A percentile compares a stretch with the other conserved stretches of the same genome.
Evolutionary conservation across 2,888 invertebrate genomes (phyloP).

Genomic region (Spodoptera exigua): DNA sequence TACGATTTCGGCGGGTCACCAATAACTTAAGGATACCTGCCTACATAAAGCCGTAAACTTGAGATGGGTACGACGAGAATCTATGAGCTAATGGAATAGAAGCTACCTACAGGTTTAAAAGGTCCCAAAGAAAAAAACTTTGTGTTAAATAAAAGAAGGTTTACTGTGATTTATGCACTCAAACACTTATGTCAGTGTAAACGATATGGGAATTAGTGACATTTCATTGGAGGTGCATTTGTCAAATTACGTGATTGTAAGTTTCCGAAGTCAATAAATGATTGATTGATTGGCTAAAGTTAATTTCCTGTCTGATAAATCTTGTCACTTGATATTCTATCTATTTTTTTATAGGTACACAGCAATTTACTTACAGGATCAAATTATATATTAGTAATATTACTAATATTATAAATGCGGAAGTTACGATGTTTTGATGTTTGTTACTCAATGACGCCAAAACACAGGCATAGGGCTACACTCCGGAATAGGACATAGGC

Average conservation of each 20-base stretch:
- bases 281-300: slow-evolving; percentile 1
- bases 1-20: slow-evolving; percentile 8
- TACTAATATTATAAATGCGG: too few relatives aligned
- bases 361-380: too few relatives aligned
- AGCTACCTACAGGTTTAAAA: slow-evolving; percentile 5
- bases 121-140: neutral
- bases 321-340: neutral
- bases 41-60: slow-evolving; percentile 6
- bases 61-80: slow-evolving; percentile 17
- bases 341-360: too few relatives aligned
- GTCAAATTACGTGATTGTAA: slow-evolving; percentile 8
- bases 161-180: too few relatives aligned
- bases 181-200: neutral
- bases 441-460: too few relatives aligned
- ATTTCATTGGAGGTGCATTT: neutral
- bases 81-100: slow-evolving; percentile 13
- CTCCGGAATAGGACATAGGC: too few relatives aligned
- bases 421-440: too few relatives aligned
- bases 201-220: neutral
- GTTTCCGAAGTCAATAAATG: neutral
- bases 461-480: too few relatives aligned
- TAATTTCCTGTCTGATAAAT: neutral
- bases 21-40: slow-evolving; percentile 26
- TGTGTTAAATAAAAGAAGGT: too few relatives aligned
- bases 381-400: too few relatives aligned